Evolutionary conservation across 2,797 vertebrate genomes (phyloP), one percentile per base, ranked within the genome.

Genomic region (Varecia variegata): DNA sequence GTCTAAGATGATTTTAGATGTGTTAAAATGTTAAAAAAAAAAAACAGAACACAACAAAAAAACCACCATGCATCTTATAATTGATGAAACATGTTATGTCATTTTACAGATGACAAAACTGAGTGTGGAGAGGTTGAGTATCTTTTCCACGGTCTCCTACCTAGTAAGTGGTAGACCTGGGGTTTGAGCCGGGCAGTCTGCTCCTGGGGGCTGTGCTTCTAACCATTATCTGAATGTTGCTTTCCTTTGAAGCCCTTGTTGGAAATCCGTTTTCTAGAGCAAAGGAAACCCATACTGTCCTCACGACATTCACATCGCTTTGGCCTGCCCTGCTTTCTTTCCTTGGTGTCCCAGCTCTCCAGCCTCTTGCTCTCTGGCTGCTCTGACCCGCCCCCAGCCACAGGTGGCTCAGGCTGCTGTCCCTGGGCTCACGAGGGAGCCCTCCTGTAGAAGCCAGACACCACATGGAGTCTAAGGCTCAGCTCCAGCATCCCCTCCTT

Each of bases 351-450:
- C 1, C 2, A 9, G 23, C 54, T 87, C 20, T 56, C 50, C n/a
- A 52, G 74, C 21, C 76, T 38, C 52, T 15, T 6, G 35, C 35
- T 45, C 45, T 21, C 23, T 27, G 11, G 30, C 35, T 21, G 17
- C 47, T 50, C 40, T 27, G 27, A n/a, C 5, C n/a, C 0, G 9
- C 38, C 93, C 30, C 40, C 4, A 20, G 67, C 45, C 23, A 2
- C 65, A 8, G 2, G 50, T 4, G n/a, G 56, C 30, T 17, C 73
- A 25, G 81, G 35, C 32, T 71, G 25, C 18, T 0, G 7, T 14
- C 3, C 7, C 3, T 7, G 76, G 60, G 27, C 67, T 90, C 2
- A 0, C 38, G 3, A 5, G 2, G 0, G 12, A 5, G 5, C 7
- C n/a, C 60, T 47, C 71, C 18, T n/a, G 18, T n/a, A 21, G 40